These are phyloP conservation scores for Salarias fasciatus DNA, from an alignment of 2,797 vertebrate genomes.

Conservation along the genomic window DNA sequence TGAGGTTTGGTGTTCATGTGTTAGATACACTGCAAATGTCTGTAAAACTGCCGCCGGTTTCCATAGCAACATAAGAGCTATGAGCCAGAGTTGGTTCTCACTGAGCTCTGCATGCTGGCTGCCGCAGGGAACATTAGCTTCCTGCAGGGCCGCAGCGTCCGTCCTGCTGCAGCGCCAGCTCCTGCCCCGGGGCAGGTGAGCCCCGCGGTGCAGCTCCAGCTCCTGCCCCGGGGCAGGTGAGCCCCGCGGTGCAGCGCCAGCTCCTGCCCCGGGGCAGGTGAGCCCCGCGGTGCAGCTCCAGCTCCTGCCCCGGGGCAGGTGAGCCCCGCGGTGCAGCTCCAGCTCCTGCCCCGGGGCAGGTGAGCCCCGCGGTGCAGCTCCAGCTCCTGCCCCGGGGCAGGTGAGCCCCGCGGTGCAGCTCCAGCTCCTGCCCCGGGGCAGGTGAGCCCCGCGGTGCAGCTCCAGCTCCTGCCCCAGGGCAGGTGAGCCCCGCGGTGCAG, in stretches of 20 bases:
- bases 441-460: conserved; percentile 20
- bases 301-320: conserved; percentile 15
- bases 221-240: conserved; percentile 55
- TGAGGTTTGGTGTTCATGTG: too few species aligned
- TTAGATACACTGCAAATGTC: background rate
- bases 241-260: conserved; percentile 54
- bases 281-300: conserved; percentile 59
- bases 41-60: conserved; percentile 27
- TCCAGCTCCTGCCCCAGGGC: conserved; percentile 31
- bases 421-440: conserved; percentile 9
- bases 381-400: conserved; percentile 49
- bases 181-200: conserved; percentile 14
- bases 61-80: conserved; percentile 5
- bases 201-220: conserved; percentile 13
- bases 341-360: conserved; percentile 46
- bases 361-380: too few species aligned
- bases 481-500: conserved; percentile 61
- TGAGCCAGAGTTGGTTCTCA: background rate
- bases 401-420: conserved; percentile 59
- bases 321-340: conserved; percentile 12
- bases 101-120: conserved; percentile 15
- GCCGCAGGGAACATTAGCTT: conserved; percentile 37
- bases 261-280: conserved; percentile 59
- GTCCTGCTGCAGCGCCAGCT: conserved; percentile 28
- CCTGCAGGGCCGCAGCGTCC: conserved; percentile 23